These are phyloP conservation scores for Pardalotus punctatus DNA, from an alignment of 2,113 vertebrate genomes.

Conservation along the genomic window DNA sequence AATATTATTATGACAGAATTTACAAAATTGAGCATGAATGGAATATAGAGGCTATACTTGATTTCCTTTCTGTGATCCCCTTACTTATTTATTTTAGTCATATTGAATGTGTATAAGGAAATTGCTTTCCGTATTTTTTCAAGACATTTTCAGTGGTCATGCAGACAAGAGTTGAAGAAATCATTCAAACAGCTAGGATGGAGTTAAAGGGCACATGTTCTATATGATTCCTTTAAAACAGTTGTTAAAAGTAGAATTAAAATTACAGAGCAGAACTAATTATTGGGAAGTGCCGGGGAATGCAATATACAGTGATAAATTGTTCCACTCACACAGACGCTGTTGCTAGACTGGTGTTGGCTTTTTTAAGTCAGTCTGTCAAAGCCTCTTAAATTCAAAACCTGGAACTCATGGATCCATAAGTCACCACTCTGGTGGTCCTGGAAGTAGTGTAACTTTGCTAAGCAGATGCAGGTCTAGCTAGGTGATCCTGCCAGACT, in stretches of 20 bases:
- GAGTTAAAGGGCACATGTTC: background rate
- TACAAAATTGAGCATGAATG: background rate
- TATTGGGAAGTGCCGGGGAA: rapidly evolving
- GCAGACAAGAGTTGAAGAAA: background rate
- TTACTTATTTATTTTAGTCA: background rate
- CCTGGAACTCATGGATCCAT: background rate
- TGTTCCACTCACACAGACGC: background rate
- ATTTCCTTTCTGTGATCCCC: background rate
- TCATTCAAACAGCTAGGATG: background rate
- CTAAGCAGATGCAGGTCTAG: background rate
- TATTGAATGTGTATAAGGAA: background rate
- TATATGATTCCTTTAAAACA: background rate
- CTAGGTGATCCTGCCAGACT: background rate
- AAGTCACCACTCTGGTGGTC: background rate
- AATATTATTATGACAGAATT: background rate
- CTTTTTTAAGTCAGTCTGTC: background rate
- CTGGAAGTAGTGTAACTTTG: background rate
- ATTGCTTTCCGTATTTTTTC: background rate
- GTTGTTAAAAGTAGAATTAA: background rate
- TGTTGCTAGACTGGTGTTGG: background rate
- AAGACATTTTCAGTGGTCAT: background rate
- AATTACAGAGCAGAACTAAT: background rate
- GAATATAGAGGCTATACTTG: background rate
- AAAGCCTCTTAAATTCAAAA: background rate
- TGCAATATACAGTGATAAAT: background rate